A percentile compares a stretch with the other conserved stretches of the same genome.
phyloP scores from a whole-genome alignment of 2,888 invertebrate species.

The Idaea biselata region DNA sequence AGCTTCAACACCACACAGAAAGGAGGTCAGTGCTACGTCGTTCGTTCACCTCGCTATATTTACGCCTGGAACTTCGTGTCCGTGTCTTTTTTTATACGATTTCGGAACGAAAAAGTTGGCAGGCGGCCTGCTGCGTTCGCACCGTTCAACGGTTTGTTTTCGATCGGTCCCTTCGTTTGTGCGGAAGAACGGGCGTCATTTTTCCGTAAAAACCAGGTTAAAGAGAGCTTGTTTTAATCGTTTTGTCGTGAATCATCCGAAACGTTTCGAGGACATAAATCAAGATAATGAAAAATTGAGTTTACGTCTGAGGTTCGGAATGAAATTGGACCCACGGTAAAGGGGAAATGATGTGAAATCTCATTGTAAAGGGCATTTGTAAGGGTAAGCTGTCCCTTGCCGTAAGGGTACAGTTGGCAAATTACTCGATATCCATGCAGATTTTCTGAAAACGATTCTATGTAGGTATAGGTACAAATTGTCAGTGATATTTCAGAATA shows the following conservation, averaged over 20 bases:
- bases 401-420: no score
- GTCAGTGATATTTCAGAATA: no score
- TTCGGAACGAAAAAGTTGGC: constrained; percentile 61
- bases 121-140: constrained; percentile 44
- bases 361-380: background rate
- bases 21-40: constrained; percentile 84
- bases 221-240: constrained; percentile 51
- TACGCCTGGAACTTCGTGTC: constrained; percentile 53
- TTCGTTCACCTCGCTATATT: constrained; percentile 70
- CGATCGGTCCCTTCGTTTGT: constrained; percentile 39
- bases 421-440: no score
- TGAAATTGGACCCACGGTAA: constrained; percentile 42
- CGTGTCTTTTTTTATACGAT: constrained; percentile 56
- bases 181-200: constrained; percentile 25
- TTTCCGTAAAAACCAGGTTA: constrained; percentile 44
- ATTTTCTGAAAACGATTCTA: no score
- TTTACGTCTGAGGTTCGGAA: constrained; percentile 62
- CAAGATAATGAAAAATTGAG: constrained; percentile 53
- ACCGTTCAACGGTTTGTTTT: constrained; percentile 31
- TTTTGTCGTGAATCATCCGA: constrained; percentile 59
- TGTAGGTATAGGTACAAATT: no score
- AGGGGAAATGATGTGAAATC: background rate
- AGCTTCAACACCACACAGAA: constrained; percentile 96
- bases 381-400: no score
- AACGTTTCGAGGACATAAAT: constrained; percentile 63